Percentiles rank a stretch among this genome's conserved stretches.
These are phyloP conservation scores for Corella eumyota DNA, from an alignment of 23 tunicate species.

Conservation along the genomic window DNA sequence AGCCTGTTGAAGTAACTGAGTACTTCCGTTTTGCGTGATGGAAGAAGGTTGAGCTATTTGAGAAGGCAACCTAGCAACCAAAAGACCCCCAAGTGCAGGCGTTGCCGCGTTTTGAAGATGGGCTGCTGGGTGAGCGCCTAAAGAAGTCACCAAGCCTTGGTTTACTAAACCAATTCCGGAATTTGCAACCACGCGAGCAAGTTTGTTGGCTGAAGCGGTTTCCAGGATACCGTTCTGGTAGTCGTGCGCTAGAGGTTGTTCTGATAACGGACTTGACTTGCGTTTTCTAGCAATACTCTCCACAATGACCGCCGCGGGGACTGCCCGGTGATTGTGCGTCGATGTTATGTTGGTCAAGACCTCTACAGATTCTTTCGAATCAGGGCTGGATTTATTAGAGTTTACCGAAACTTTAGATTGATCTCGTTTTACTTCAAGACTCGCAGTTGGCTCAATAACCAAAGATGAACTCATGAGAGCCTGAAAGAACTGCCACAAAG, in stretches of 20 bases:
- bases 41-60: constrained; percentile 3
- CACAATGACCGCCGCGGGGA: constrained; percentile 22
- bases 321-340: too few relatives aligned
- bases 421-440: too few relatives aligned
- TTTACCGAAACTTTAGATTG: too few relatives aligned
- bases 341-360: too few relatives aligned
- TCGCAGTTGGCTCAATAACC: too few relatives aligned
- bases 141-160: background rate
- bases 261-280: constrained; percentile 44
- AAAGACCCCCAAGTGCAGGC: constrained; percentile 32
- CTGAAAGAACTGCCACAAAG: too few relatives aligned
- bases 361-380: too few relatives aligned
- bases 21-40: background rate
- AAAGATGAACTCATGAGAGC: too few relatives aligned
- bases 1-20: background rate
- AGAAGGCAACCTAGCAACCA: constrained; percentile 34
- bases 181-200: constrained; percentile 11
- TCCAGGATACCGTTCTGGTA: constrained; percentile 8
- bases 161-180: background rate
- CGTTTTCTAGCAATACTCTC: constrained; percentile 63
- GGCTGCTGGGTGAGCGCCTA: background rate
- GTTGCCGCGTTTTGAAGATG: constrained; percentile 3
- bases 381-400: too few relatives aligned
- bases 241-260: constrained; percentile 1
- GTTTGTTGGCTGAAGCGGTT: constrained; percentile 5